Evolutionary conservation across 2,797 vertebrate species (phyloP).

Genomic region (Esox masquinongy): DNA sequence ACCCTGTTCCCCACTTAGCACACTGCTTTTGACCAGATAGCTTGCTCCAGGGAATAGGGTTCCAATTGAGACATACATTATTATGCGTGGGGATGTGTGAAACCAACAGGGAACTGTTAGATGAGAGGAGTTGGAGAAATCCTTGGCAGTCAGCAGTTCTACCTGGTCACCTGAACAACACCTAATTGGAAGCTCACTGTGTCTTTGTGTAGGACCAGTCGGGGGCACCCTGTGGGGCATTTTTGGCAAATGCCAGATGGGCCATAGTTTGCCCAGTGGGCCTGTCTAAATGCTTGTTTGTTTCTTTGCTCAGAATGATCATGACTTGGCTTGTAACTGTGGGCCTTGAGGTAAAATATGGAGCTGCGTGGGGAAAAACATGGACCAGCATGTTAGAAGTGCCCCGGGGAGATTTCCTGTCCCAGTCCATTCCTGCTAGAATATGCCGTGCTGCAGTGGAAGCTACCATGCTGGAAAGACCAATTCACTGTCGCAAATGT

Average conservation of each 20-base stretch:
- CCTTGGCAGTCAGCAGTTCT: constrained; percentile 12
- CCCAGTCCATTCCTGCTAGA: neutral
- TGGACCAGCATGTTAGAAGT: too few relatives aligned
- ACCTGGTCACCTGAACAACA: constrained; percentile 8
- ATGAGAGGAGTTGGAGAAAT: neutral
- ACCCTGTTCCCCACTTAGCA: neutral
- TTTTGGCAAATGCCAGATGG: too few relatives aligned
- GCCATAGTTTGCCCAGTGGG: too few relatives aligned
- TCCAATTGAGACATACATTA: neutral
- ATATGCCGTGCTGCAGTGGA: neutral
- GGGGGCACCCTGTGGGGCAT: neutral
- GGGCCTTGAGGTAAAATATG: neutral
- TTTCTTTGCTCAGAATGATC: neutral
- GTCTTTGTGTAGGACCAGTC: constrained; percentile 11
- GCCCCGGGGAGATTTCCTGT: neutral
- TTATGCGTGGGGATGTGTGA: neutral
- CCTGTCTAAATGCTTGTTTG: too few relatives aligned
- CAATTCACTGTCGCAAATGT: too few relatives aligned
- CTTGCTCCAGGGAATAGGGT: neutral
- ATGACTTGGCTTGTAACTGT: neutral
- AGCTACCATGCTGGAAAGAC: too few relatives aligned
- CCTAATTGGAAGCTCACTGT: constrained; percentile 10
- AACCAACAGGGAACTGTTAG: neutral
- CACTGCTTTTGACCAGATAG: neutral
- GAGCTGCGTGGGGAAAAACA: neutral